phyloP scores from a whole-genome alignment of 1,140 invertebrate genomes.

The Drepana arcuata region DNA sequence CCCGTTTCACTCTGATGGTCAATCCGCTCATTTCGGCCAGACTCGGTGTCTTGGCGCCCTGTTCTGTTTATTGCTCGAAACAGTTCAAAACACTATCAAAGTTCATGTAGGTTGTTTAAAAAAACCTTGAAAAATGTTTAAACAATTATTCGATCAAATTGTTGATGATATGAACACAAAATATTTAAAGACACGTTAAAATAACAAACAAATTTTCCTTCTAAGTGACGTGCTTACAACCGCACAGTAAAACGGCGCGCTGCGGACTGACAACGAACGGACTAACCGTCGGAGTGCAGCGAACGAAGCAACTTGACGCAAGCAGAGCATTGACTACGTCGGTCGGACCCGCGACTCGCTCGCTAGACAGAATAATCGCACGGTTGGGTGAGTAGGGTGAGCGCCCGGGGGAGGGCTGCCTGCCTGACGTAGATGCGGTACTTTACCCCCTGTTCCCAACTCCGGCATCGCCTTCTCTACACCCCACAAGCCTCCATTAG shows the following conservation, averaged over 20 bases:
- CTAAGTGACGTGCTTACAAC: conserved; percentile 32
- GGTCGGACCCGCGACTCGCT: conserved; percentile 51
- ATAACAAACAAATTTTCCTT: neutral
- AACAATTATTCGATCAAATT: neutral
- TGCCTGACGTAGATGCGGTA: neutral
- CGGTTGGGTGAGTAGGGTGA: conserved; percentile 19
- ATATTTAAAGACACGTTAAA: neutral
- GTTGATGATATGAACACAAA: neutral
- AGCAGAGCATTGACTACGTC: conserved; percentile 56
- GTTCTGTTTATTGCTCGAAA: conserved; percentile 51
- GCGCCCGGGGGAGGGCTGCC: neutral
- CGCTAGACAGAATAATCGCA: conserved; percentile 65
- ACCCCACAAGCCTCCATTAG: no score
- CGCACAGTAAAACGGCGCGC: conserved; percentile 41
- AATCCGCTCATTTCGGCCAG: conserved; percentile 69
- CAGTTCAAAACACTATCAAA: conserved; percentile 55
- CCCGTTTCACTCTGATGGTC: conserved; percentile 69
- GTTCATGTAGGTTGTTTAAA: conserved; percentile 44
- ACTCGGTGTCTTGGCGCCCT: conserved; percentile 50
- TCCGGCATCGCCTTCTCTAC: no score
- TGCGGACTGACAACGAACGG: conserved; percentile 52
- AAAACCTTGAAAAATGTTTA: no score
- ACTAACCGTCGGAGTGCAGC: conserved; percentile 23
- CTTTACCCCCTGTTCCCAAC: neutral
- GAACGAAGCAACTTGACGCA: conserved; percentile 31